These are phyloP conservation scores for Pinctada fucata DNA, from an alignment of 2,888 invertebrate genomes.

Conservation along the genomic window DNA sequence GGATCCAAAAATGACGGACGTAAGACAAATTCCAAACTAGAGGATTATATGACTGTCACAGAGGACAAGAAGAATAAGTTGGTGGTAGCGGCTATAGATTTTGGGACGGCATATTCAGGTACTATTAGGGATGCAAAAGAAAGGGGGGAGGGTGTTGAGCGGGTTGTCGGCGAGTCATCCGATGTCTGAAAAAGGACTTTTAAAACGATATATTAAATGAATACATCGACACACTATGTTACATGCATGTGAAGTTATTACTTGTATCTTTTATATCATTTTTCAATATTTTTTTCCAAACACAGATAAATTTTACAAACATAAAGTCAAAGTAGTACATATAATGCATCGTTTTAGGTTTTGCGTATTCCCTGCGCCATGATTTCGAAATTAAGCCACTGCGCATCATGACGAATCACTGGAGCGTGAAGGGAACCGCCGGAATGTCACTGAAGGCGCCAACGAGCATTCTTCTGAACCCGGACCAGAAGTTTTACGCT, in stretches of 20 bases:
- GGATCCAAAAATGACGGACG: not conserved
- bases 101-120: conserved; percentile 28
- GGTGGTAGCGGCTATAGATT: conserved; percentile 27
- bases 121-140: not conserved
- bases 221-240: too few relatives aligned
- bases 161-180: too few relatives aligned
- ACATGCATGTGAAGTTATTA: too few relatives aligned
- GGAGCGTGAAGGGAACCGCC: conserved; percentile 17
- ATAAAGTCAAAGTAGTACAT: too few relatives aligned
- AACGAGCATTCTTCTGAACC: conserved; percentile 18
- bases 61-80: conserved; percentile 27
- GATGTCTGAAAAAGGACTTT: too few relatives aligned
- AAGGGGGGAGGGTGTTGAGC: too few relatives aligned
- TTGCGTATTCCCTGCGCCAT: conserved; percentile 28
- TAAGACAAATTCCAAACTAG: not conserved
- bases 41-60: conserved; percentile 9
- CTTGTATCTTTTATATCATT: too few relatives aligned
- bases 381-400: conserved; percentile 30
- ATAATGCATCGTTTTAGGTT: conserved; percentile 8
- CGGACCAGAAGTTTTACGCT: conserved; percentile 26
- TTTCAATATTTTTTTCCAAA: too few relatives aligned
- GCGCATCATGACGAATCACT: conserved; percentile 26
- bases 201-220: too few relatives aligned
- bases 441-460: conserved; percentile 29
- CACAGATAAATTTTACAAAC: too few relatives aligned